Conservation (phyloP, 1,140 invertebrate species). For the Drosophila mojavensis region DNA sequence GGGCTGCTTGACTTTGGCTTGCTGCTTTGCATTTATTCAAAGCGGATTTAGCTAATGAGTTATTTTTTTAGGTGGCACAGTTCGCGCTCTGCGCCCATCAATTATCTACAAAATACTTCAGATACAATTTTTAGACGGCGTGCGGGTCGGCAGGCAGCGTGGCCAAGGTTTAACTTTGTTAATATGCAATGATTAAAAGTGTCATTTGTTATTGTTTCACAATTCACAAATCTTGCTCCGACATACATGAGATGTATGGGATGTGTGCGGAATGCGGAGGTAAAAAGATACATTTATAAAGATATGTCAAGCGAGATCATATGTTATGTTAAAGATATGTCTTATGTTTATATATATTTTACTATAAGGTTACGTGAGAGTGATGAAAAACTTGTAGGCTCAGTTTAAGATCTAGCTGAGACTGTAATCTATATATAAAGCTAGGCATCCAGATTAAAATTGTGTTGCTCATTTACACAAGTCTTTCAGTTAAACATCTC, state of each 20-base stretch:
- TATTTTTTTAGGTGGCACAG: slow-evolving; percentile 71
- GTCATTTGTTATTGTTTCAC: slow-evolving; percentile 71
- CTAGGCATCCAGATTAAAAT: too few relatives aligned
- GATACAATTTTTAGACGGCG: slow-evolving; percentile 18
- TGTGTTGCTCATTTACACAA: too few relatives aligned
- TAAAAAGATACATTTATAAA: slow-evolving; percentile 17
- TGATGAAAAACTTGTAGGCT: too few relatives aligned
- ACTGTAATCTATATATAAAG: too few relatives aligned
- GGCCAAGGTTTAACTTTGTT: slow-evolving; percentile 59
- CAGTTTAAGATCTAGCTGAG: too few relatives aligned
- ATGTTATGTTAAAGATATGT: background rate
- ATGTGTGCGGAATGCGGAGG: slow-evolving; percentile 1
- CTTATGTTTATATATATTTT: too few relatives aligned
- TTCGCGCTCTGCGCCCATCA: slow-evolving; percentile 58
- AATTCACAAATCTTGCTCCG: slow-evolving; percentile 14
- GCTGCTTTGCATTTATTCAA: slow-evolving; percentile 69
- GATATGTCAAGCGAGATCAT: background rate
- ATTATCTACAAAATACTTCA: slow-evolving; percentile 48
- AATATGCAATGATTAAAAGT: slow-evolving; percentile 82
- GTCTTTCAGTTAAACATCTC: too few relatives aligned
- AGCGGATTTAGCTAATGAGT: slow-evolving; percentile 80
- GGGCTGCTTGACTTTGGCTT: slow-evolving; percentile 1
- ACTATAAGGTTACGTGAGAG: too few relatives aligned
- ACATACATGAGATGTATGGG: background rate
- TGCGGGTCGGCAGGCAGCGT: slow-evolving; percentile 50